phyloP scores from a whole-genome alignment of 2,797 vertebrate species.

The Pipistrellus nathusii region DNA sequence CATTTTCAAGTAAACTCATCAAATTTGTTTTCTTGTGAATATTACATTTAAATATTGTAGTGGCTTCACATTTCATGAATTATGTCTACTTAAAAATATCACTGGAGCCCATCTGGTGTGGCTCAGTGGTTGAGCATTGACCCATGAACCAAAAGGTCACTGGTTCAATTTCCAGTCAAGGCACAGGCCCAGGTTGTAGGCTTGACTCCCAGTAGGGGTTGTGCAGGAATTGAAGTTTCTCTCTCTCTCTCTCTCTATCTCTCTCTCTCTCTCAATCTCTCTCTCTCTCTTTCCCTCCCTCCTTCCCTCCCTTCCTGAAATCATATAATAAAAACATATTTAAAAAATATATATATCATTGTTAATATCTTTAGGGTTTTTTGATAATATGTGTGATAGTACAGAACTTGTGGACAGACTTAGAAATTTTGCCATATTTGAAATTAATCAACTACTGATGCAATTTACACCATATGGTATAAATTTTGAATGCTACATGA shows the following conservation, averaged over 20 bases:
- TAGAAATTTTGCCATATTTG: slow-evolving; percentile 22
- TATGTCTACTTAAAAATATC: background rate
- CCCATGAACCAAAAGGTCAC: too few species aligned
- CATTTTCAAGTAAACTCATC: slow-evolving; percentile 17
- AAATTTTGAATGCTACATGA: slow-evolving; percentile 1
- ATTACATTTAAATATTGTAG: background rate
- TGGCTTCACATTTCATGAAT: slow-evolving; percentile 28
- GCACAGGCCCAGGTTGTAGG: too few species aligned
- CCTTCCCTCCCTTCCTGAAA: too few species aligned
- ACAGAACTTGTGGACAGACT: background rate
- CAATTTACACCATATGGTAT: background rate
- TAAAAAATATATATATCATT: background rate
- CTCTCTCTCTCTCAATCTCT: too few species aligned
- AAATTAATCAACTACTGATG: background rate
- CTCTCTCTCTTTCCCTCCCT: too few species aligned
- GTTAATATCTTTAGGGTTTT: background rate
- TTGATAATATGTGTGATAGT: background rate
- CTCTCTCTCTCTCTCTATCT: too few species aligned
- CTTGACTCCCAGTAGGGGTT: too few species aligned
- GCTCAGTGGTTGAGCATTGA: too few species aligned
- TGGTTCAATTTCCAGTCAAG: too few species aligned
- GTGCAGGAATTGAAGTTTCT: too few species aligned
- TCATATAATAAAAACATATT: too few species aligned
- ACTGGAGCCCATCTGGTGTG: background rate
- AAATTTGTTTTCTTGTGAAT: background rate